Percentiles rank a stretch among this genome's conserved stretches.
Conservation (phyloP, 2,888 invertebrate species). For the Orchesella flavescens region DNA sequence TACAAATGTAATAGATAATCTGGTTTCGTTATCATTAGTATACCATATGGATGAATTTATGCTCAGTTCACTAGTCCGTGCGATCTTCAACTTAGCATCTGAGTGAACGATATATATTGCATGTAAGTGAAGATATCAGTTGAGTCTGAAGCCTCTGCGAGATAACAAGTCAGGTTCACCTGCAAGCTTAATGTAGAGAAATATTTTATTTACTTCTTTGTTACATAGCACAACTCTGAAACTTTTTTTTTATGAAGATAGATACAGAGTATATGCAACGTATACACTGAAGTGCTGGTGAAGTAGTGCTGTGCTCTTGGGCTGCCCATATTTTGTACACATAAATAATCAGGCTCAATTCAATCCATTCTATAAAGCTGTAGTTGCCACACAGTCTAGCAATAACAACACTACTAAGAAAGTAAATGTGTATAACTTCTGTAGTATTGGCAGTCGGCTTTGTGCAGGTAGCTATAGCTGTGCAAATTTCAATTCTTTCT, state of each 20-base stretch:
- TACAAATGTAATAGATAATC: not conserved
- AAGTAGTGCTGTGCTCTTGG: slow-evolving; percentile 35
- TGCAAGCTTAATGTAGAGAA: slow-evolving; percentile 53
- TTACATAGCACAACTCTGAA: not conserved
- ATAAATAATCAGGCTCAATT: no score
- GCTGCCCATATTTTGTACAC: no score
- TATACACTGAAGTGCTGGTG: not conserved
- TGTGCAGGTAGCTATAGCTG: slow-evolving; percentile 26
- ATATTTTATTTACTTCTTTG: slow-evolving; percentile 32
- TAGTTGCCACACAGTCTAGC: slow-evolving; percentile 47
- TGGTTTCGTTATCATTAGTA: slow-evolving; percentile 14
- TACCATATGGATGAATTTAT: slow-evolving; percentile 7
- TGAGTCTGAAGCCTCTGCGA: slow-evolving; percentile 62
- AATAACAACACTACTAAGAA: slow-evolving; percentile 8
- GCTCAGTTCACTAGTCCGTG: not conserved
- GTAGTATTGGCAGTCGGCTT: slow-evolving; percentile 10
- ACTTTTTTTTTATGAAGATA: slow-evolving; percentile 3
- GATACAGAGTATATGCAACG: not conserved
- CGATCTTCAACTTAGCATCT: not conserved
- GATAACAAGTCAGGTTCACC: slow-evolving; percentile 67
- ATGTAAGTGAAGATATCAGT: slow-evolving; percentile 62
- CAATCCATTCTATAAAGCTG: not conserved
- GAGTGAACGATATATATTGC: not conserved
- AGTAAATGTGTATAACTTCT: not conserved
- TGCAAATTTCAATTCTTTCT: slow-evolving; percentile 26